Percentiles rank a stretch among this genome's conserved stretches.
Evolutionary conservation across 2,113 vertebrate species (phyloP).

Genomic region (Athene cunicularia): DNA sequence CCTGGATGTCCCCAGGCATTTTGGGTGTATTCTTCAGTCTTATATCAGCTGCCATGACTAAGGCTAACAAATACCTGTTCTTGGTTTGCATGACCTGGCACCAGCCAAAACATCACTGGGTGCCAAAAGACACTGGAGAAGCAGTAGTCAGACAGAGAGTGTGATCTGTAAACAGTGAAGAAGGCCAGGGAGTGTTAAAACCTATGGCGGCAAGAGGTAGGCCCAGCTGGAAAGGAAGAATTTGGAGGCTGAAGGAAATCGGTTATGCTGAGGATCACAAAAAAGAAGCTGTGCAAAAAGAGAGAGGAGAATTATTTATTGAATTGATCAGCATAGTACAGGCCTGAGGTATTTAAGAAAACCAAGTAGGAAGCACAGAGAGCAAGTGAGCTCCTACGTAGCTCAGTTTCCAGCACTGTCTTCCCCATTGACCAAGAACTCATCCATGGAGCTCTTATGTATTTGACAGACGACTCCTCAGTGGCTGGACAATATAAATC

Average conservation of each 20-base stretch:
- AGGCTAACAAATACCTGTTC: neutral
- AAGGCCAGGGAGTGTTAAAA: neutral
- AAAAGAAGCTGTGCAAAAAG: neutral
- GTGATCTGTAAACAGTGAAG: neutral
- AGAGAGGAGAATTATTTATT: neutral
- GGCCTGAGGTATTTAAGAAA: neutral
- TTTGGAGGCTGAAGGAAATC: neutral
- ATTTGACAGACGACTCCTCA: neutral
- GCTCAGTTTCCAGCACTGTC: neutral
- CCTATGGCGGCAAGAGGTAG: neutral
- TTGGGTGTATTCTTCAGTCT: neutral
- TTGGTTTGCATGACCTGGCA: neutral
- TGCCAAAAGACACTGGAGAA: neutral
- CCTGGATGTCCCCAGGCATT: neutral
- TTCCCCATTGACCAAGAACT: neutral
- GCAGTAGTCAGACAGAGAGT: neutral
- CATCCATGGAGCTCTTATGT: neutral
- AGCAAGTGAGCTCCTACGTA: neutral
- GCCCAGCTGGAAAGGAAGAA: neutral
- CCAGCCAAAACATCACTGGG: neutral
- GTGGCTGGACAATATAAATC: neutral
- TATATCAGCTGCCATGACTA: neutral
- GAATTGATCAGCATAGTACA: neutral
- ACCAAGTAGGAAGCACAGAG: neutral
- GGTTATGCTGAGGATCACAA: neutral